phyloP scores from a whole-genome alignment of 1,140 invertebrate species.

The Metaphire vulgaris region DNA sequence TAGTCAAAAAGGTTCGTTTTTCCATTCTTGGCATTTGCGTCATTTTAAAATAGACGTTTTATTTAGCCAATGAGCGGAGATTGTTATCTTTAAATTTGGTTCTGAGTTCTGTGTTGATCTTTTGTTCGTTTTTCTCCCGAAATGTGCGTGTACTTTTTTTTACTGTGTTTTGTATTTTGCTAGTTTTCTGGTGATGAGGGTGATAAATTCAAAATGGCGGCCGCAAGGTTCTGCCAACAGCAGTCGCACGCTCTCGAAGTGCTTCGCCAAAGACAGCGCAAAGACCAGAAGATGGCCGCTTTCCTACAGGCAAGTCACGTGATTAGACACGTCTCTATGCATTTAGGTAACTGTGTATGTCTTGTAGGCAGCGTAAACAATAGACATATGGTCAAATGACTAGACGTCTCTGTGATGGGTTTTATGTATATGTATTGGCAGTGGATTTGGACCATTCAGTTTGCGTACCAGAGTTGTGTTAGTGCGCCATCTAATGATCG shows the following conservation, averaged over 20 bases:
- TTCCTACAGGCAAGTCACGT: constrained; percentile 61
- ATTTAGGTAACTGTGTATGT: background rate
- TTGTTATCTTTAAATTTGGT: no score
- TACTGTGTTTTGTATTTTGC: background rate
- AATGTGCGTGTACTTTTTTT: no score
- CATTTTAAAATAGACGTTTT: no score
- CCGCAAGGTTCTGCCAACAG: constrained; percentile 82
- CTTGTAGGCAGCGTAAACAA: no score
- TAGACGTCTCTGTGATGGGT: background rate
- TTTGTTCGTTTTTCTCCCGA: no score
- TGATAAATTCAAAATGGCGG: constrained; percentile 65
- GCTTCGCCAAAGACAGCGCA: constrained; percentile 71
- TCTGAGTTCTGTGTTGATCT: no score
- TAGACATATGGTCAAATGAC: no score
- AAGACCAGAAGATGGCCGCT: constrained; percentile 78
- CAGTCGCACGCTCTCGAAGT: constrained; percentile 85
- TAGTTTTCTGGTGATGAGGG: constrained; percentile 67
- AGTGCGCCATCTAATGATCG: no score
- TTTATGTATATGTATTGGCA: background rate
- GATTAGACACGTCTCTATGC: background rate
- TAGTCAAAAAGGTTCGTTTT: constrained; percentile 66
- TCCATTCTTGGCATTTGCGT: no score
- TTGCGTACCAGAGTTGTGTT: no score
- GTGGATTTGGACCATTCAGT: background rate
- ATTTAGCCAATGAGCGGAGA: no score